Evolutionary conservation across 30 jellyfish, hydroid and myxozoan genomes (phyloP), one percentile per base, ranked within the genome.

Genomic region (Cassiopea xamachana): DNA sequence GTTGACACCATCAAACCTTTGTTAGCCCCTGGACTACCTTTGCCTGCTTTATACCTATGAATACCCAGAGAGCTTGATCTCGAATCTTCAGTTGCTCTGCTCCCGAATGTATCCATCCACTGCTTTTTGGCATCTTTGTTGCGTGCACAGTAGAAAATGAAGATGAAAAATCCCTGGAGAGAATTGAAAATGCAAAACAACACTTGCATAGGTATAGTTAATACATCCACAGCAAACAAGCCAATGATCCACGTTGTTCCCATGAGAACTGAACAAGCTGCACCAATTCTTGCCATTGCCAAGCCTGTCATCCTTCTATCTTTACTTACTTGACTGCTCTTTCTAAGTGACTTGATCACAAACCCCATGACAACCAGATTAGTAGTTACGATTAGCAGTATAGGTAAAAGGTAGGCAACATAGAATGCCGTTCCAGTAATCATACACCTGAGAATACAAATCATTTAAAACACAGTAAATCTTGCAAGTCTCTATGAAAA

Each of bases 151-250:
- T 91, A 91, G 85, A 91, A 91, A 6, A 91, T 47, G 89, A 91
- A 91, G 73, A 91, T 91, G 77, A 91, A 91, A 85, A 91, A 85
- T 18, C 98, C 98, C 87, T 92, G 98, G 47, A 92, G 90, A 27
- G 98, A 92, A 51, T 92, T 92, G 50, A 92, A 58, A 2, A 87
- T 75, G 89, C 98, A 92, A 61, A 92, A 92, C 7, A 86, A 2
- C 59, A 72, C 27, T 75, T 92, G 98, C 55, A 92, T 47, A 3
- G 96, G 92, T n/a, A 88, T 75, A 7, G 90, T 87, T 18, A 88
- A 80, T 49, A 77, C 96, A 60, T 86, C 98, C 17, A 92, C 92
- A 18, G 98, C 98, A 48, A 92, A 87, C 68, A 92, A 47, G 60
- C 91, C 98, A 58, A 86, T 64, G 67, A 86, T 59, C 98, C 98